A percentile compares a stretch with the other conserved stretches of the same genome.
Evolutionary conservation across 2,888 invertebrate genomes (phyloP).

Genomic region (Octodonta nipae): DNA sequence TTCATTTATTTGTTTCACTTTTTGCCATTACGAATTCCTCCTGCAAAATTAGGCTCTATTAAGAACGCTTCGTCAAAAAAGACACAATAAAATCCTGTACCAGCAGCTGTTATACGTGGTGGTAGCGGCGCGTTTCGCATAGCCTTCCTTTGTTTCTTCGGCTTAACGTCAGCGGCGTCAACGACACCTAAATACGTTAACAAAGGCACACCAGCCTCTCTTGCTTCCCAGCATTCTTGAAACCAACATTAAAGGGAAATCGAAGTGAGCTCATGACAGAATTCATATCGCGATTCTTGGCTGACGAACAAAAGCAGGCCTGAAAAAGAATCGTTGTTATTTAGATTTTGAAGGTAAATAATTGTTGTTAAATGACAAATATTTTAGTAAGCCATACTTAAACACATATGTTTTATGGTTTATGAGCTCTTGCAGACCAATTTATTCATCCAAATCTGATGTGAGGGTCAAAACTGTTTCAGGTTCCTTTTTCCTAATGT

Average conservation of each 20-base stretch:
- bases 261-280: conserved; percentile 20
- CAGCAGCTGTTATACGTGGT: conserved; percentile 17
- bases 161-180: conserved; percentile 18
- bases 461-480: no score
- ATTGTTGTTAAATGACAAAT: no score
- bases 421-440: no score
- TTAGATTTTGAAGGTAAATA: no score
- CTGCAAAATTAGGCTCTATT: conserved; percentile 16
- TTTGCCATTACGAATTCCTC: conserved; percentile 11
- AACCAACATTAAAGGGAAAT: conserved; percentile 20
- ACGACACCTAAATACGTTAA: conserved; percentile 18
- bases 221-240: conserved; percentile 6
- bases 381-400: no score
- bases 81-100: conserved; percentile 14
- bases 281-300: conserved; percentile 16
- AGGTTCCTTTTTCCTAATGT: no score
- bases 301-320: no score
- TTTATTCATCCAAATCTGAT: no score
- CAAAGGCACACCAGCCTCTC: conserved; percentile 14
- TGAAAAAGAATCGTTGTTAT: no score
- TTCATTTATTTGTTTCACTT: conserved; percentile 2
- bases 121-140: conserved; percentile 13
- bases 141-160: conserved; percentile 12
- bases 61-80: conserved; percentile 11
- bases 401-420: no score